A percentile compares a stretch with the other conserved stretches of the same genome.
phyloP scores from a whole-genome alignment of 2,888 invertebrate genomes.

The Orchesellides sinensis region DNA sequence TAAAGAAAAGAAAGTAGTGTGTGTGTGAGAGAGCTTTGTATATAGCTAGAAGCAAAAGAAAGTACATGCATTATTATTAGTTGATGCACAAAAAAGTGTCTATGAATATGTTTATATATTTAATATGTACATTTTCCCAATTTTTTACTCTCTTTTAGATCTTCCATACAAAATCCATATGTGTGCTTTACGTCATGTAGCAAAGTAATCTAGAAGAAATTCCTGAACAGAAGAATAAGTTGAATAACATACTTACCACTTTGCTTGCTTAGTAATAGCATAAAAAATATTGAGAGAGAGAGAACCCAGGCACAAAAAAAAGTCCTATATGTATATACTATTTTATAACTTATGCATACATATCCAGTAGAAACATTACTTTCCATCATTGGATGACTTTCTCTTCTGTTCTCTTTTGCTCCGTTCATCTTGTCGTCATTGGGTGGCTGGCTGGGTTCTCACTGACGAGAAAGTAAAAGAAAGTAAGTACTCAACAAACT shows the following conservation, averaged over 20 bases:
- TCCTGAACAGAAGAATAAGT: slow-evolving; percentile 38
- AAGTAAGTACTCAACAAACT: slow-evolving; percentile 46
- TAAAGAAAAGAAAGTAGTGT: slow-evolving; percentile 19
- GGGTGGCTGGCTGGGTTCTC: slow-evolving; percentile 50
- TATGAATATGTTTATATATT: too few relatives aligned
- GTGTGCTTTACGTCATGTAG: slow-evolving; percentile 36
- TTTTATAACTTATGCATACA: slow-evolving; percentile 18
- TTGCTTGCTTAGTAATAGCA: slow-evolving; percentile 46
- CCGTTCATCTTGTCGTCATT: slow-evolving; percentile 60
- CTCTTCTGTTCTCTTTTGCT: slow-evolving; percentile 52
- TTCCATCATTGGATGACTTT: slow-evolving; percentile 63
- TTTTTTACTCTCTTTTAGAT: slow-evolving; percentile 3
- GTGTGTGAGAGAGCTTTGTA: background rate
- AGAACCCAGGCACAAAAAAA: background rate
- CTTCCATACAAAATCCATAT: slow-evolving; percentile 24
- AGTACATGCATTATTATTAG: background rate
- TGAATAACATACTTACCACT: slow-evolving; percentile 47
- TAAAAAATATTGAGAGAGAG: background rate
- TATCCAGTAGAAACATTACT: slow-evolving; percentile 46
- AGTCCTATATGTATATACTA: background rate
- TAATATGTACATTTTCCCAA: slow-evolving; percentile 4
- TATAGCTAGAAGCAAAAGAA: background rate
- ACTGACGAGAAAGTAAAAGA: slow-evolving; percentile 57
- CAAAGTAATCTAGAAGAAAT: slow-evolving; percentile 42
- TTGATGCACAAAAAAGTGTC: background rate